These are phyloP conservation scores for Sycophila sp. DNA, from an alignment of 1,140 invertebrate species.

Conservation along the genomic window DNA sequence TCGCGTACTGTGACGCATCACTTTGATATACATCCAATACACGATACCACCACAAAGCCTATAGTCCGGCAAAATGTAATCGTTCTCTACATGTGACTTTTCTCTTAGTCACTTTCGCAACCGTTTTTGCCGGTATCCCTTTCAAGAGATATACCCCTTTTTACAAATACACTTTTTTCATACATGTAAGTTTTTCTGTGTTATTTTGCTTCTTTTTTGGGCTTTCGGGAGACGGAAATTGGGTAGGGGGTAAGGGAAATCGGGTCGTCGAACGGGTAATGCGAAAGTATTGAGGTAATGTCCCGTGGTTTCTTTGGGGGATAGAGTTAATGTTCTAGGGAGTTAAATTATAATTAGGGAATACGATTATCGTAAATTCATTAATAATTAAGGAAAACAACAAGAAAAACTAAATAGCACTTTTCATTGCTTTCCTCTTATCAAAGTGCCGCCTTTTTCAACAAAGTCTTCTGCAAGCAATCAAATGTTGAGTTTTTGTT, in stretches of 20 bases:
- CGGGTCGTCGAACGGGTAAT: conserved; percentile 40
- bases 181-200: conserved; percentile 51
- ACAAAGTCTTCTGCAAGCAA: conserved; percentile 15
- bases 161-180: conserved; percentile 56
- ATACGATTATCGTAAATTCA: conserved; percentile 63
- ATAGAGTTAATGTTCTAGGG: conserved; percentile 55
- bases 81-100: conserved; percentile 36
- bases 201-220: conserved; percentile 49
- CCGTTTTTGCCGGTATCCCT: conserved; percentile 44
- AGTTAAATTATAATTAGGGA: conserved; percentile 64
- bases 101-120: conserved; percentile 41
- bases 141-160: conserved; percentile 45
- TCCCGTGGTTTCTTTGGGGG: neutral
- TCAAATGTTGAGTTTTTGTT: conserved; percentile 28
- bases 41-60: conserved; percentile 18
- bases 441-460: conserved; percentile 16
- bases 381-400: conserved; percentile 64
- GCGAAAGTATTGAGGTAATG: conserved; percentile 39
- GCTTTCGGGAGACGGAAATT: too few relatives aligned
- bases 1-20: conserved; percentile 3
- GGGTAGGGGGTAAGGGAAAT: conserved; percentile 35
- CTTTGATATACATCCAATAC: conserved; percentile 20
- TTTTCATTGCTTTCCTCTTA: conserved; percentile 34
- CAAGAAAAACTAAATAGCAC: conserved; percentile 61
- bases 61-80: conserved; percentile 40